Evolutionary conservation across 2,888 invertebrate species (phyloP).

Genomic region (Epiblema foenella): DNA sequence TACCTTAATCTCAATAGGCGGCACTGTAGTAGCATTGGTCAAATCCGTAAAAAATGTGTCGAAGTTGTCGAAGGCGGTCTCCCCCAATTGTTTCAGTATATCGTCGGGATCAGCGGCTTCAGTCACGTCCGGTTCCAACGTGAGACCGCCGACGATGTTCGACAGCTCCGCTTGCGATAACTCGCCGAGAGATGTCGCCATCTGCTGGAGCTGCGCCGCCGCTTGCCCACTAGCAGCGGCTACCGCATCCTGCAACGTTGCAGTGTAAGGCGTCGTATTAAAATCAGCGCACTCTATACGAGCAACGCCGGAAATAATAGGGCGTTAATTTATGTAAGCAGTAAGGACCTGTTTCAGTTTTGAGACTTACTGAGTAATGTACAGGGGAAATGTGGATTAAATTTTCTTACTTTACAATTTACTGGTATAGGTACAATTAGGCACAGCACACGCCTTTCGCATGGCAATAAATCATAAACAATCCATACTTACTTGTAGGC

Average conservation of each 20-base stretch:
- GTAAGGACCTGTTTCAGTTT: neutral
- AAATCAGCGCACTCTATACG: slow-evolving; percentile 2
- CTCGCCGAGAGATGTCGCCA: slow-evolving; percentile 86
- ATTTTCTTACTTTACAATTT: neutral
- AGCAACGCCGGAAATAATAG: neutral
- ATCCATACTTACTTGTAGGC: slow-evolving; percentile 88
- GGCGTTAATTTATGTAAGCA: neutral
- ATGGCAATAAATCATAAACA: slow-evolving; percentile 11
- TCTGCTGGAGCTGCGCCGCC: slow-evolving; percentile 82
- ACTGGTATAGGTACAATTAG: neutral
- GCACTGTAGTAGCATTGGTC: slow-evolving; percentile 87
- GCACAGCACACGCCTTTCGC: slow-evolving; percentile 36
- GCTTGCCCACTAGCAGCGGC: slow-evolving; percentile 83
- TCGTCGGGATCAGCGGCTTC: slow-evolving; percentile 88
- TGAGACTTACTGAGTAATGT: neutral
- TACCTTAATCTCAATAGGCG: slow-evolving; percentile 89
- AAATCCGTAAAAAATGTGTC: slow-evolving; percentile 93
- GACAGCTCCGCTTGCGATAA: slow-evolving; percentile 89
- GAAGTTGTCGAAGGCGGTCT: slow-evolving; percentile 93
- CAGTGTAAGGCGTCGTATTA: slow-evolving; percentile 21
- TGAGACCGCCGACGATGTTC: slow-evolving; percentile 86
- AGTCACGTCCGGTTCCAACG: slow-evolving; percentile 75
- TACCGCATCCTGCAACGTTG: slow-evolving; percentile 85
- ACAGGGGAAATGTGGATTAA: neutral
- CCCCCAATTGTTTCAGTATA: slow-evolving; percentile 92